A percentile compares a stretch with the other conserved stretches of the same genome.
Conservation (phyloP, 2,888 invertebrate species). For the Chaetogeoica ovagalla region DNA sequence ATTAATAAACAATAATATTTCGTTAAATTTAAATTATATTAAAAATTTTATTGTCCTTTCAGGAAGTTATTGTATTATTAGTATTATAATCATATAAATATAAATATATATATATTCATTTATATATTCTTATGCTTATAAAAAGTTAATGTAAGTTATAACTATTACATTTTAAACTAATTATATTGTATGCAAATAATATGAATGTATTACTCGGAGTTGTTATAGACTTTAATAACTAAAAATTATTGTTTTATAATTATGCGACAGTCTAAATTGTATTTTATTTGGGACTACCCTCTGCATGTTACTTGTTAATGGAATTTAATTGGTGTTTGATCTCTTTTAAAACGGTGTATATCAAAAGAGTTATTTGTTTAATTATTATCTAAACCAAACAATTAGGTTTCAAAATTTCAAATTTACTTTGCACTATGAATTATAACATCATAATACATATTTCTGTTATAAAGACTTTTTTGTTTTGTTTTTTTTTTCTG, state of each 20-base stretch:
- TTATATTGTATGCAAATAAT: neutral
- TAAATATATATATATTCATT: neutral
- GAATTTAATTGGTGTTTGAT: slow-evolving; percentile 16
- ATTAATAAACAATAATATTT: slow-evolving; percentile 1
- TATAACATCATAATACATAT: neutral
- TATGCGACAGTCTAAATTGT: neutral
- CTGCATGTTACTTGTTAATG: neutral
- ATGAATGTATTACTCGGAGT: neutral
- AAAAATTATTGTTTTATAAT: neutral
- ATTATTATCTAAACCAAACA: too few species aligned
- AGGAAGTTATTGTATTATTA: neutral
- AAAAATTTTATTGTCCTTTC: neutral
- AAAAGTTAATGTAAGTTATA: too few species aligned
- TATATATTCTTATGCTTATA: slow-evolving; percentile 29
- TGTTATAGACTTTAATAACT: neutral
- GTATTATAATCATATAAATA: neutral
- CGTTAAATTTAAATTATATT: too few species aligned
- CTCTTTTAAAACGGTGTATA: neutral
- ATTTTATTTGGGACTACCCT: neutral
- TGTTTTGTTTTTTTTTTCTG: slow-evolving; percentile 3
- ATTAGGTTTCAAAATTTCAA: neutral
- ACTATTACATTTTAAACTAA: slow-evolving; percentile 6
- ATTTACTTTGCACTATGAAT: neutral
- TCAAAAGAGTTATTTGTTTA: slow-evolving; percentile 1
- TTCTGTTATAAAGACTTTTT: neutral